phyloP scores from a whole-genome alignment of 2,888 invertebrate species.

The Byasa hedistus region DNA sequence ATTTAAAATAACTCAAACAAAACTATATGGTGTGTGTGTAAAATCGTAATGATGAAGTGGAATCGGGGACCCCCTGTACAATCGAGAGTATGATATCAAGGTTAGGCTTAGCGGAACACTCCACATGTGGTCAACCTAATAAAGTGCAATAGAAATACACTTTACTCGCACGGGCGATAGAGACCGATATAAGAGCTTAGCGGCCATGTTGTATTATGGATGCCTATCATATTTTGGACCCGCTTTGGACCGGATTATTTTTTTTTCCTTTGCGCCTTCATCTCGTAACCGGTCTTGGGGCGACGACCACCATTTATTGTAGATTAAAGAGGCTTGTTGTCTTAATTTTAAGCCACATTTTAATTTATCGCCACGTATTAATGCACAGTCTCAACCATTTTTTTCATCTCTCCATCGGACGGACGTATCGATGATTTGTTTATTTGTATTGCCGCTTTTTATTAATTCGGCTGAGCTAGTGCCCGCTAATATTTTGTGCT shows the following conservation, averaged over 20 bases:
- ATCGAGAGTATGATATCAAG: conserved; percentile 78
- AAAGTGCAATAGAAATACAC: conserved; percentile 68
- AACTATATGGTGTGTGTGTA: background rate
- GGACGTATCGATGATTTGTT: conserved; percentile 73
- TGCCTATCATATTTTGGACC: conserved; percentile 81
- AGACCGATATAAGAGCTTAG: conserved; percentile 71
- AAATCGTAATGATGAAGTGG: background rate
- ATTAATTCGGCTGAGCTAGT: conserved; percentile 72
- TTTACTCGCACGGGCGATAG: conserved; percentile 50
- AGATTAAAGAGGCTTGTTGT: conserved; percentile 81
- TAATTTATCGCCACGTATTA: conserved; percentile 77
- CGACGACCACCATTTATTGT: conserved; percentile 79
- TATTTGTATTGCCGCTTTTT: conserved; percentile 58
- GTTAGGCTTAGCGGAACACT: conserved; percentile 80
- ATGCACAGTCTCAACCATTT: conserved; percentile 71
- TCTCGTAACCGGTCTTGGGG: conserved; percentile 73
- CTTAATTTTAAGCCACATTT: conserved; percentile 79
- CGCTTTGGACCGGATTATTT: conserved; percentile 77
- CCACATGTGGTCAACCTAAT: conserved; percentile 80
- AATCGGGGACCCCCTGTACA: conserved; percentile 60
- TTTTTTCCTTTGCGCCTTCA: conserved; percentile 74
- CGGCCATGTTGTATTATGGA: conserved; percentile 81
- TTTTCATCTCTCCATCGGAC: conserved; percentile 55
- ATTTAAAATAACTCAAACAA: background rate
- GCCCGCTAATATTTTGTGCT: conserved; percentile 76